Conservation (phyloP, 2,888 invertebrate species). For the Luperina testacea region DNA sequence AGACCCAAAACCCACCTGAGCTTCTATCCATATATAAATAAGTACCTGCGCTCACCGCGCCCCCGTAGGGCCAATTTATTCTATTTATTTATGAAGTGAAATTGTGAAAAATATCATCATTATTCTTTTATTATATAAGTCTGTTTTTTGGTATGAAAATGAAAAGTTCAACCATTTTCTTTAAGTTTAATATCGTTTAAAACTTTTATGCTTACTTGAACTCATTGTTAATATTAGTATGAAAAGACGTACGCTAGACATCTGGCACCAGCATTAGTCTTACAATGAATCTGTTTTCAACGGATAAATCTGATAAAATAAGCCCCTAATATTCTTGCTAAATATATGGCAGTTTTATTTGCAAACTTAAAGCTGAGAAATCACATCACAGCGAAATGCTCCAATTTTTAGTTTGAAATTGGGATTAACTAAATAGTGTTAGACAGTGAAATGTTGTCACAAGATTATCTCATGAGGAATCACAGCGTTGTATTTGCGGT, state of each 20-base stretch:
- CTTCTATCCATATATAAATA: constrained; percentile 78
- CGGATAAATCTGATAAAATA: constrained; percentile 38
- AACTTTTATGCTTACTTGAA: not conserved
- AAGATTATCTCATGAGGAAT: constrained; percentile 69
- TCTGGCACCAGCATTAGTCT: constrained; percentile 8
- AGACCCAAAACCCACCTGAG: constrained; percentile 80
- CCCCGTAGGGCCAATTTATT: constrained; percentile 80
- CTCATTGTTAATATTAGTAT: constrained; percentile 6
- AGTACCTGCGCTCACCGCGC: constrained; percentile 72
- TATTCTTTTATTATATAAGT: constrained; percentile 48
- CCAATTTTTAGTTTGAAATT: constrained; percentile 40
- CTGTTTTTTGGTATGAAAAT: not conserved
- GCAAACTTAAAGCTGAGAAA: constrained; percentile 37
- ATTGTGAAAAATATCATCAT: constrained; percentile 65
- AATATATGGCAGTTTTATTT: constrained; percentile 45
- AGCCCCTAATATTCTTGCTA: constrained; percentile 20
- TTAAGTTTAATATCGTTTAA: not conserved
- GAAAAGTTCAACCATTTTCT: not conserved
- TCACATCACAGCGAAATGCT: constrained; percentile 30
- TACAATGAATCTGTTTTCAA: constrained; percentile 27
- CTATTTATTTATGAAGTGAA: constrained; percentile 80
- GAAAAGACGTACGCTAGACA: constrained; percentile 9
- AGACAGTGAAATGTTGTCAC: constrained; percentile 54
- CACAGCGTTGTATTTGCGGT: constrained; percentile 55
- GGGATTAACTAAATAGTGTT: constrained; percentile 42